A percentile compares a stretch with the other conserved stretches of the same genome.
Conservation (phyloP, 2,888 invertebrate genomes). For the Agrotis puta region DNA sequence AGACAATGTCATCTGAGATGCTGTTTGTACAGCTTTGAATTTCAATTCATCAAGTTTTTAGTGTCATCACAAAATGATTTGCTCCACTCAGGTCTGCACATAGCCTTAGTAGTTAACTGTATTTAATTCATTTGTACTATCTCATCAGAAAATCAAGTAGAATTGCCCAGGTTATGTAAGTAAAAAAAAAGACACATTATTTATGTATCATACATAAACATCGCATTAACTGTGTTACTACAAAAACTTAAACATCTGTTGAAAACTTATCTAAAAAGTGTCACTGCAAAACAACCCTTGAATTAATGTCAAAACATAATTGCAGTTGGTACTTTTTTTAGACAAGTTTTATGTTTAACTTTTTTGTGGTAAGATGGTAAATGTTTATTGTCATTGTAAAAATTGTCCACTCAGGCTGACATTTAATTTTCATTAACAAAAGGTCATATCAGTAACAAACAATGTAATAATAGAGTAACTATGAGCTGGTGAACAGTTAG, state of each 20-base stretch:
- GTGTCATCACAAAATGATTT: slow-evolving; percentile 9
- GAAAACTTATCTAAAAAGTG: no score
- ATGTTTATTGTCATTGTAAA: no score
- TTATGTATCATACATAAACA: no score
- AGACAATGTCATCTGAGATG: not conserved
- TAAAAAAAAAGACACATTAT: not conserved
- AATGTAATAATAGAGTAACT: not conserved
- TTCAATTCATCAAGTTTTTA: slow-evolving; percentile 5
- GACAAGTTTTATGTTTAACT: no score
- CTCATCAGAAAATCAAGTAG: not conserved
- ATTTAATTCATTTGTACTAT: not conserved
- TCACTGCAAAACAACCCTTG: no score
- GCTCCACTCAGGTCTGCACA: not conserved
- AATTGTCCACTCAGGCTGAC: not conserved
- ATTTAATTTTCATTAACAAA: not conserved
- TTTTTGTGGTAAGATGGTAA: no score
- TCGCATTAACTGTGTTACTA: no score
- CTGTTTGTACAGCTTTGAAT: slow-evolving; percentile 1
- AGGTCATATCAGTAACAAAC: not conserved
- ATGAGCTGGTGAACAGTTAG: not conserved
- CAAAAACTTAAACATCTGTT: no score
- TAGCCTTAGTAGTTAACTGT: not conserved
- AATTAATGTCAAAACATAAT: no score
- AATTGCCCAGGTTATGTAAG: not conserved
- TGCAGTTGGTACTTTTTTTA: no score